These are phyloP conservation scores for Talpa occidentalis DNA, from an alignment of 2,113 vertebrate genomes.

Conservation along the genomic window DNA sequence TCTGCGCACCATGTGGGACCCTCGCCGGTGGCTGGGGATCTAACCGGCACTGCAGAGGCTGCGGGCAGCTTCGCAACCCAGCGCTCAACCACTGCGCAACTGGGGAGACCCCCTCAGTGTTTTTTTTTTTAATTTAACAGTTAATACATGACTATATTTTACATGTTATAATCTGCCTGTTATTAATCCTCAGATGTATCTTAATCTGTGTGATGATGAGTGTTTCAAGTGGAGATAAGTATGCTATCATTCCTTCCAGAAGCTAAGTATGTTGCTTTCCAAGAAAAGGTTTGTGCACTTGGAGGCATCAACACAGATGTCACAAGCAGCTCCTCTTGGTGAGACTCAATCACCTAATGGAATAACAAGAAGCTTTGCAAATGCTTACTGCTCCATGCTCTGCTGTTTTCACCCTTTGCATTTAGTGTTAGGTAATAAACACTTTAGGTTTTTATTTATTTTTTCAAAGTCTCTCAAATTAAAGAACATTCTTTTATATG, in stretches of 20 bases:
- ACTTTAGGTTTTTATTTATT: background rate
- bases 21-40: no score
- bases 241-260: background rate
- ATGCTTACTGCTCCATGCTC: background rate
- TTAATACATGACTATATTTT: background rate
- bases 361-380: no score
- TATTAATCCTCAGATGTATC: background rate
- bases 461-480: background rate
- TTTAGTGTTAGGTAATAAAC: background rate
- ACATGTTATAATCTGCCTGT: background rate
- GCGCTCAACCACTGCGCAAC: no score
- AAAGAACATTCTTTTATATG: background rate
- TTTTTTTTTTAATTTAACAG: background rate
- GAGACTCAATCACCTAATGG: background rate
- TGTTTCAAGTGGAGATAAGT: background rate
- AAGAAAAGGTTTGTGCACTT: background rate
- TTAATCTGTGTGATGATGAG: background rate
- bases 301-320: background rate
- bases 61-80: no score
- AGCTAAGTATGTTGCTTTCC: background rate
- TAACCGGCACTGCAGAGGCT: no score
- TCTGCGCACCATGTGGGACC: no score
- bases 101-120: no score
- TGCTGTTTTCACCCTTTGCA: background rate
- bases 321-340: no score